Base-by-base conservation (phyloP, 1,140 invertebrate genomes). In the Calephelis virginiensis region DNA sequence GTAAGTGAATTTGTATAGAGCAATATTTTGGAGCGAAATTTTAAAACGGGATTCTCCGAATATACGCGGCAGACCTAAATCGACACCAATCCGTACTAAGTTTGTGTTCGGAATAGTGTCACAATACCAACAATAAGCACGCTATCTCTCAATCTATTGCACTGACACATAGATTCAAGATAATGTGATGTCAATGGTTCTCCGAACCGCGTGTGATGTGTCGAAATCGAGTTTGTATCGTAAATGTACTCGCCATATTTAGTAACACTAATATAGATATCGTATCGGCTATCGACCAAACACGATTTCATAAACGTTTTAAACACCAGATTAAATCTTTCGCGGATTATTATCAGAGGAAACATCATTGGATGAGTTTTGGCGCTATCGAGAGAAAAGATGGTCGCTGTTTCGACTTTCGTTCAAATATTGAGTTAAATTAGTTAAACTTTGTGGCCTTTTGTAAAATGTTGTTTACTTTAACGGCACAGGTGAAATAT, bases 161-260 rank as follows among this genome's bases (percentile, higher is more conserved):
- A 28, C 40, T 45, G 14, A 53, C 45, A 63, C 60, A 67, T 67
- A 63, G 62, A 61, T 59, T 40, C 9, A 12, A 67, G 66, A 67
- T 67, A 67, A 28, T 13, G 47, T 17, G 61, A 50, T 63, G 66
- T 67, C 66, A 67, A 63, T 63, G 48, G 61, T 45, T 14, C 49
- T 53, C 46, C 40, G 40, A 45, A 56, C 66, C 43, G 53, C 37
- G 17, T 53, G 50, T 53, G 50, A 53, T 56, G 61, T 67, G 47
- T 61, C 64, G 64, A 66, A 60, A 61, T 47, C 17, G 50, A 63
- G 14, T 62, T 47, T 63, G 62, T 67, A 63, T 49, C 61, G 53
- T 63, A 38, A 67, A 67, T 67, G 56, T 66, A 47, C 50, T 67
- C 43, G 61, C 66, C 47, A 67, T 67, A 61, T 63, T 59, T 49